Evolutionary conservation across 2,113 vertebrate genomes (phyloP).

Genomic region (Ptilorrhoa leucosticta): DNA sequence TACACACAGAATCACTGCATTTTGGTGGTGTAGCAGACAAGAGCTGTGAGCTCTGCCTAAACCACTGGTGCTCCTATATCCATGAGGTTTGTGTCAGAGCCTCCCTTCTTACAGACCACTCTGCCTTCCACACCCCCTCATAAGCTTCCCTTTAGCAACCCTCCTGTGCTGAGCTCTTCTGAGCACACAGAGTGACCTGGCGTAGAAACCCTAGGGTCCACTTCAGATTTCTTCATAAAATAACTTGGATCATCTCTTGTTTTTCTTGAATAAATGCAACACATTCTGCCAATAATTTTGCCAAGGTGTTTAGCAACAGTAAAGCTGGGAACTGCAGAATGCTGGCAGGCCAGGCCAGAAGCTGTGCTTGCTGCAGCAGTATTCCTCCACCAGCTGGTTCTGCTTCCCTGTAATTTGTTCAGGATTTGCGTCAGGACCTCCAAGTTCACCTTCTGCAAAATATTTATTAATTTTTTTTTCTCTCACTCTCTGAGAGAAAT

Average conservation of each 20-base stretch:
- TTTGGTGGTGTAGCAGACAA: neutral
- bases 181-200: neutral
- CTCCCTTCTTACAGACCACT: neutral
- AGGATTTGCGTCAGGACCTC: constrained; percentile 70
- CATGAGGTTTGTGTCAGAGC: neutral
- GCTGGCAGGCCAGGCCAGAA: constrained; percentile 16
- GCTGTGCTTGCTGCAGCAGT: neutral
- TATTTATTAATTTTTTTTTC: constrained; percentile 63
- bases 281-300: constrained; percentile 8
- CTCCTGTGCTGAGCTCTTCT: neutral
- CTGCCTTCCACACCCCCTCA: neutral
- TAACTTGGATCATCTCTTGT: constrained; percentile 19
- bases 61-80: neutral
- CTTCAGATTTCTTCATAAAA: constrained; percentile 26
- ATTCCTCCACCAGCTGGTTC: constrained; percentile 76
- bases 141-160: neutral
- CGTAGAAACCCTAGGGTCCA: neutral
- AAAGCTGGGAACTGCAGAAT: constrained; percentile 31
- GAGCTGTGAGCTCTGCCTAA: neutral
- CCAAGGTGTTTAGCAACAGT: constrained; percentile 57
- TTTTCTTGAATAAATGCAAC: constrained; percentile 48
- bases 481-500: constrained; percentile 47
- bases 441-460: constrained; percentile 74
- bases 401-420: constrained; percentile 80
- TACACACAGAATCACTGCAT: neutral